Evolutionary conservation across 2,113 vertebrate genomes (phyloP).

Genomic region (Centrocercus urophasianus): DNA sequence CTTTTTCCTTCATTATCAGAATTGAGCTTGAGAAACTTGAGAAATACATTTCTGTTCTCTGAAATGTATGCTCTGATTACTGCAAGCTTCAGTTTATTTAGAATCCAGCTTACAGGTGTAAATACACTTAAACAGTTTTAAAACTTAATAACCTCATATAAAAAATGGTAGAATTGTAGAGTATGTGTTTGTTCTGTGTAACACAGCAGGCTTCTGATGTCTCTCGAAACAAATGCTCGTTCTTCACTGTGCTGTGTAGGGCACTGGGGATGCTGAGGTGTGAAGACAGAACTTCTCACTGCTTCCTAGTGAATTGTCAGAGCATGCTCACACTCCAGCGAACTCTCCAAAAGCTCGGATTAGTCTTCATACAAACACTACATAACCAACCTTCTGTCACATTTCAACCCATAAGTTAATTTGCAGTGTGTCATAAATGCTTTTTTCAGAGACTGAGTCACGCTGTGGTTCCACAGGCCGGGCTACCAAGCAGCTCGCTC

Average conservation of each 20-base stretch:
- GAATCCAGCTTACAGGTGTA: background rate
- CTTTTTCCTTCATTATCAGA: background rate
- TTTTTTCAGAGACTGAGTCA: background rate
- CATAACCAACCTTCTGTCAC: background rate
- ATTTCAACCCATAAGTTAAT: background rate
- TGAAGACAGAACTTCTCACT: background rate
- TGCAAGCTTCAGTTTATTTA: background rate
- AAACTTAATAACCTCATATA: background rate
- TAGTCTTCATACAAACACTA: background rate
- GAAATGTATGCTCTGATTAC: background rate
- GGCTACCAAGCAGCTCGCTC: background rate
- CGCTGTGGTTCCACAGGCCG: background rate
- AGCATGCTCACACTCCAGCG: background rate
- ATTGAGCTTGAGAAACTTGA: background rate
- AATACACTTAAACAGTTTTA: background rate
- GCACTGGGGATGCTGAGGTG: background rate
- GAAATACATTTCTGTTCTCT: background rate
- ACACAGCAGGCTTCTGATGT: background rate
- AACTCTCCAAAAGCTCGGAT: background rate
- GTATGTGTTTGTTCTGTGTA: background rate
- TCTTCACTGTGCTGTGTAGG: background rate
- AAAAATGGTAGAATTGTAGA: background rate
- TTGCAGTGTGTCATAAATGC: background rate
- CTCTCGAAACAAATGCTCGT: background rate
- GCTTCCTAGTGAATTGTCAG: background rate